Conservation (phyloP, 2,797 vertebrate genomes). For the Pangasius macronema region DNA sequence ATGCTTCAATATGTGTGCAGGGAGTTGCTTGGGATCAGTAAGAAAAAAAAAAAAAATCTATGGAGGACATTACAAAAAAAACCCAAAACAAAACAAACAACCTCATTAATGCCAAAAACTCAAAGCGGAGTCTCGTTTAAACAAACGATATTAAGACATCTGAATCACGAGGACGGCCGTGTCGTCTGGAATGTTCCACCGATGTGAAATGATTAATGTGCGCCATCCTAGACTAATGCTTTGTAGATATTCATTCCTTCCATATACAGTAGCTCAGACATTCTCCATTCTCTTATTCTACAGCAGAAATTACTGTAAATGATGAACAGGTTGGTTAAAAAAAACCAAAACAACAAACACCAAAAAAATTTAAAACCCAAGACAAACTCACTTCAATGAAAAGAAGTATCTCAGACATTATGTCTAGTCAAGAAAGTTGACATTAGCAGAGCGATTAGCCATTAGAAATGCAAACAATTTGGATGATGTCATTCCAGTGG, state of each 20-base stretch:
- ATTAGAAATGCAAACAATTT: neutral
- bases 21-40: conserved; percentile 15
- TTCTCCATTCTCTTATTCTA: conserved; percentile 12
- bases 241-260: conserved; percentile 39
- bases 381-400: neutral
- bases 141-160: neutral
- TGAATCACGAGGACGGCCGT: conserved; percentile 37
- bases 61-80: neutral
- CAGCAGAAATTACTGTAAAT: conserved; percentile 44
- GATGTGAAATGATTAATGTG: conserved; percentile 49
- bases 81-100: neutral
- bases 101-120: conserved; percentile 6
- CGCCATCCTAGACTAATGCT: conserved; percentile 20
- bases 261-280: conserved; percentile 22
- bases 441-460: neutral
- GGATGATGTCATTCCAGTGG: conserved; percentile 18
- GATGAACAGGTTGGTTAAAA: conserved; percentile 33
- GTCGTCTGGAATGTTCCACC: conserved; percentile 57
- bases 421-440: neutral
- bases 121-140: neutral
- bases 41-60: neutral
- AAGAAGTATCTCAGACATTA: neutral
- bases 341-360: neutral
- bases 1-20: conserved; percentile 70
- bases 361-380: neutral